These are phyloP conservation scores for Odontophorus gujanensis DNA, from an alignment of 2,113 vertebrate species.

Conservation along the genomic window DNA sequence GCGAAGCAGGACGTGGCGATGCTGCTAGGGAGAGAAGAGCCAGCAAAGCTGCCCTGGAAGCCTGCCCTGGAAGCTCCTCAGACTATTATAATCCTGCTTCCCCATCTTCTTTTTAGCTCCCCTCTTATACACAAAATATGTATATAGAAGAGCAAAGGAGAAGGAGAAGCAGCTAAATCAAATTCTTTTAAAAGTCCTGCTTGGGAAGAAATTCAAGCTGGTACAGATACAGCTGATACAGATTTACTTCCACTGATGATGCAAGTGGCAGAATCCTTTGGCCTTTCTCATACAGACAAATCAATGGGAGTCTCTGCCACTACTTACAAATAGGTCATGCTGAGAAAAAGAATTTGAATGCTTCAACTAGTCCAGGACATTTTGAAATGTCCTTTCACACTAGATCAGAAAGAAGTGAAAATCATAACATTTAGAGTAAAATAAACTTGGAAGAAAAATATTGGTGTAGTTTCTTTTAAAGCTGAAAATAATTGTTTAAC, in stretches of 20 bases:
- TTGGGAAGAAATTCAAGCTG: slow-evolving; percentile 48
- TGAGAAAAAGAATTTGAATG: not conserved
- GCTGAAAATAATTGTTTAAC: not conserved
- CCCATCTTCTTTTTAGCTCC: slow-evolving; percentile 70
- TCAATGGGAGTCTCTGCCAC: not conserved
- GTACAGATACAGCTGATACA: not conserved
- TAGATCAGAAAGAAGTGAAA: slow-evolving; percentile 32
- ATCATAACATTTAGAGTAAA: not conserved
- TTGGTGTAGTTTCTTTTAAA: not conserved
- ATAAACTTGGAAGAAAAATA: not conserved
- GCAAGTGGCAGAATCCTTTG: slow-evolving; percentile 10
- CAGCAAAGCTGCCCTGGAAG: slow-evolving; percentile 57
- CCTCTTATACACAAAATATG: slow-evolving; percentile 35
- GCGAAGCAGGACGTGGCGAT: slow-evolving; percentile 53
- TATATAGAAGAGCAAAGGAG: slow-evolving; percentile 67
- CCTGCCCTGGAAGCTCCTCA: slow-evolving; percentile 62
- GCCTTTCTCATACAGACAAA: not conserved
- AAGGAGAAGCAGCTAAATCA: slow-evolving; percentile 59
- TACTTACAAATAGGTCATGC: not conserved
- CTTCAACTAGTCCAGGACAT: not conserved
- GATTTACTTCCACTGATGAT: not conserved
- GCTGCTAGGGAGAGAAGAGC: slow-evolving; percentile 71
- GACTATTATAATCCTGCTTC: slow-evolving; percentile 57
- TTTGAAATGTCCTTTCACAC: slow-evolving; percentile 18
- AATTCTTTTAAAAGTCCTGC: slow-evolving; percentile 16